These are phyloP conservation scores for Pyrocephalus nanus DNA, from an alignment of 2,797 vertebrate genomes.

Conservation along the genomic window DNA sequence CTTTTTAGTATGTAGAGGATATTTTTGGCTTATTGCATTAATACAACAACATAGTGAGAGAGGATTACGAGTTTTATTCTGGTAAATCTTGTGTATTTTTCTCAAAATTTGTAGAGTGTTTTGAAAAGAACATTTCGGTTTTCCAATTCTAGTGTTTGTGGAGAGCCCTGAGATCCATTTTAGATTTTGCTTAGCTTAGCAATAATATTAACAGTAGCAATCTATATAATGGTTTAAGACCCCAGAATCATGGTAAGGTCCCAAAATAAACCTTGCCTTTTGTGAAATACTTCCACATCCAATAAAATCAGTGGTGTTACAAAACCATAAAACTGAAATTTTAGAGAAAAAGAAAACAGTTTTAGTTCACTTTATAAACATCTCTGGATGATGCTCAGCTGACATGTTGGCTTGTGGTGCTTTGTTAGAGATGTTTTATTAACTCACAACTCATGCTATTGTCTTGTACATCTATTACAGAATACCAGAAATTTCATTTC, in stretches of 20 bases:
- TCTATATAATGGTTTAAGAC: neutral
- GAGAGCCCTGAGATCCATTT: neutral
- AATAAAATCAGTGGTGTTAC: neutral
- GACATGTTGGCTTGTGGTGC: rapidly evolving
- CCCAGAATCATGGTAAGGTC: neutral
- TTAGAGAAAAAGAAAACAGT: neutral
- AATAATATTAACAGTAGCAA: neutral
- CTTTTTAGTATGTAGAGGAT: neutral
- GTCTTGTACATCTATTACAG: neutral
- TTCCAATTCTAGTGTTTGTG: neutral
- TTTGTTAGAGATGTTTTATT: neutral
- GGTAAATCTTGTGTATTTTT: neutral
- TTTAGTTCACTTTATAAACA: neutral
- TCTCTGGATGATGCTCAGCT: neutral
- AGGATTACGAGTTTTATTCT: neutral
- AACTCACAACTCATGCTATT: neutral
- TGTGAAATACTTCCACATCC: neutral
- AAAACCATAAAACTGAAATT: neutral
- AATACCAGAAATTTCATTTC: neutral
- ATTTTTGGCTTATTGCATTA: conserved; percentile 18
- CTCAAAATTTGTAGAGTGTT: neutral
- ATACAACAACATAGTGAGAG: neutral
- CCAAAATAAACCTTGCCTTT: neutral
- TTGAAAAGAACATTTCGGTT: neutral
- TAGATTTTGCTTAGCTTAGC: neutral